These are phyloP conservation scores for Siphlonurus alternatus DNA, from an alignment of 2,888 invertebrate species.

Conservation along the genomic window DNA sequence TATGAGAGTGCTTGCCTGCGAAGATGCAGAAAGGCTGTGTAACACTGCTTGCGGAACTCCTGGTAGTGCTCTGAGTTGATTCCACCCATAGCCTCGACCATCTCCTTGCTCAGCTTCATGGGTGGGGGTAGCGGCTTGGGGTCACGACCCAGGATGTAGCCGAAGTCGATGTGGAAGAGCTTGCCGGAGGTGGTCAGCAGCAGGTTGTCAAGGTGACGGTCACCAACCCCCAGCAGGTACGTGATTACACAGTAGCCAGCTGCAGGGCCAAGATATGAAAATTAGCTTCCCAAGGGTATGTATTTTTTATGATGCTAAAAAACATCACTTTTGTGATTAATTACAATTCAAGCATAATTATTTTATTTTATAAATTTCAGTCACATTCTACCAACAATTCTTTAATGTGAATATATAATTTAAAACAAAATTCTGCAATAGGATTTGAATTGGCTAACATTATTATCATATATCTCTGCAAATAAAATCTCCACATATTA, in stretches of 20 bases:
- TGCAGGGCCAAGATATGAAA: slow-evolving; percentile 20
- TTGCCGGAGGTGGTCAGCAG: slow-evolving; percentile 79
- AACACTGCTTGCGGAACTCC: slow-evolving; percentile 85
- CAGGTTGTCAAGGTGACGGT: slow-evolving; percentile 93
- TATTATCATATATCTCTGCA: no score
- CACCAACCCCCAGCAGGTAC: slow-evolving; percentile 92
- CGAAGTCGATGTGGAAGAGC: slow-evolving; percentile 95
- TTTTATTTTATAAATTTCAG: neutral
- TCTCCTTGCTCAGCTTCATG: slow-evolving; percentile 97
- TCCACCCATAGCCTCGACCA: slow-evolving; percentile 97
- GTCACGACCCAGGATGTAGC: slow-evolving; percentile 92
- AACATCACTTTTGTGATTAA: neutral
- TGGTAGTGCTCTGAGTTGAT: slow-evolving; percentile 81
- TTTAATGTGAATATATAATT: neutral
- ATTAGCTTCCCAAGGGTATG: neutral
- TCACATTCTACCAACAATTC: neutral
- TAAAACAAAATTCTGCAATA: no score
- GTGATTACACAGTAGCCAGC: slow-evolving; percentile 98
- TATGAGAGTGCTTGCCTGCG: no score
- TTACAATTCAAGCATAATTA: neutral
- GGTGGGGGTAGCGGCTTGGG: slow-evolving; percentile 98
- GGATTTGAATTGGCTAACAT: no score
- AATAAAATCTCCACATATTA: no score
- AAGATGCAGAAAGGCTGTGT: slow-evolving; percentile 89
- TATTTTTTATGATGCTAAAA: neutral